Base-by-base conservation (phyloP, 2,113 vertebrate species). In the Pollimyrus isidori region DNA sequence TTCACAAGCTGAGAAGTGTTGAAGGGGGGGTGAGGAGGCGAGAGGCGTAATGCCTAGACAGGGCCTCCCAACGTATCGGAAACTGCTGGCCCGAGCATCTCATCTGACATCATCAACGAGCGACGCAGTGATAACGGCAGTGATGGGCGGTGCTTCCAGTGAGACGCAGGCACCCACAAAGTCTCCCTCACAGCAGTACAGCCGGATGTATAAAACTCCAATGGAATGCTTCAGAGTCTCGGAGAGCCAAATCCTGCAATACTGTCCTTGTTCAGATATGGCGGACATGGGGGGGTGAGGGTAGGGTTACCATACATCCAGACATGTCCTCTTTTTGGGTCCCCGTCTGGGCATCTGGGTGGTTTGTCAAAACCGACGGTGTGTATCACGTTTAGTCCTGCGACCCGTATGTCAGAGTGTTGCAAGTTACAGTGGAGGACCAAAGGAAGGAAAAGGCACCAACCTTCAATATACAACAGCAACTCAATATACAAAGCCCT, bases 241-340 rank as follows among this genome's bases (percentile, higher is more conserved):
- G 26, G 26, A 15, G 65, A n/a, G 26, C n/a, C 5, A 45, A 35
- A 39, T 23, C 49, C 87, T 90, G 1, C 10, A 92, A 92, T 88
- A 89, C 76, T 91, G 92, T 93, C 94, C 90, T 94, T 93, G 92
- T 94, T 94, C 92, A 93, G 85, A 91, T 90, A 93, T 93, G 90
- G 92, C 90, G 49, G 80, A 89, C 46, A 30, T 82, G 49, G 91
- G 91, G 39, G 87, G 26, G 35, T 53, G 76, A 23, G 7, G 23
- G 53, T 19, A 84, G 90, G 92, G 93, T 58, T 58, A 23, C 21
- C 21, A 58, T 23, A 58, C 7, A 7, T 62, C 56, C 7, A 7
- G 56, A 62, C 56, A n/a, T n/a, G 56, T 62, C 19, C 53, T 9
- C 56, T 9, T 62, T 62, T 62, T 62, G 23, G 56, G 56, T 1